Conservation (phyloP, 2,797 vertebrate genomes). For the Pangasius krempfi region DNA sequence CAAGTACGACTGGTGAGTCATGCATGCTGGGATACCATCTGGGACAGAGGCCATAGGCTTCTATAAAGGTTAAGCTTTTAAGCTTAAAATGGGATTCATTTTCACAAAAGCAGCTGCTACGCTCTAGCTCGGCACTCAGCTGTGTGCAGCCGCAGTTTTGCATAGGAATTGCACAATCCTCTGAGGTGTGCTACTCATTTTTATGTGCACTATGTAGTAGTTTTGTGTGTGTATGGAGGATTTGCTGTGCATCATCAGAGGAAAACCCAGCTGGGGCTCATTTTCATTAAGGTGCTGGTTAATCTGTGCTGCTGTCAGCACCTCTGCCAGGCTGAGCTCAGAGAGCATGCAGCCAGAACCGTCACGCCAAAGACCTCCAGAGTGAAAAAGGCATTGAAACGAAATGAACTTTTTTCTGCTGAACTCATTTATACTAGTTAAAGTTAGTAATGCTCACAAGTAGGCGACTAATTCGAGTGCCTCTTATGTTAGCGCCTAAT, state of each 20-base stretch:
- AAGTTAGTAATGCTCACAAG: not conserved
- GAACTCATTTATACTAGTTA: not conserved
- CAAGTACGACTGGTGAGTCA: conserved; percentile 79
- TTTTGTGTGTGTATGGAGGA: not conserved
- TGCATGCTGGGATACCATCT: conserved; percentile 3
- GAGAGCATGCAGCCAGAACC: not conserved
- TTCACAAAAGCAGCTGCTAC: not conserved
- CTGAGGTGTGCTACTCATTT: not conserved
- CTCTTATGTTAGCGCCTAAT: not conserved
- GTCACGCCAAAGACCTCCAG: no score
- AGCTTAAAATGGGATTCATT: not conserved
- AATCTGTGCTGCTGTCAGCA: conserved; percentile 1
- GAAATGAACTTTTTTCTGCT: not conserved
- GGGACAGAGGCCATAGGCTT: not conserved
- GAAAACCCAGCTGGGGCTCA: not conserved
- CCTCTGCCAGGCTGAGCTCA: not conserved
- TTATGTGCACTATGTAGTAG: not conserved
- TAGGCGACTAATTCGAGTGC: not conserved
- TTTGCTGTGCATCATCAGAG: not conserved
- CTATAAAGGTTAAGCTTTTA: not conserved
- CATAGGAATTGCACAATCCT: not conserved
- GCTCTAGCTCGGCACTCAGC: not conserved
- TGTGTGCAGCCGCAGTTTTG: not conserved
- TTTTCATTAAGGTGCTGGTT: conserved; percentile 1
- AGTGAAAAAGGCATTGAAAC: not conserved